A percentile compares a stretch with the other conserved stretches of the same genome.
Conservation (phyloP, 2,113 vertebrate species). For the Vimba vimba region DNA sequence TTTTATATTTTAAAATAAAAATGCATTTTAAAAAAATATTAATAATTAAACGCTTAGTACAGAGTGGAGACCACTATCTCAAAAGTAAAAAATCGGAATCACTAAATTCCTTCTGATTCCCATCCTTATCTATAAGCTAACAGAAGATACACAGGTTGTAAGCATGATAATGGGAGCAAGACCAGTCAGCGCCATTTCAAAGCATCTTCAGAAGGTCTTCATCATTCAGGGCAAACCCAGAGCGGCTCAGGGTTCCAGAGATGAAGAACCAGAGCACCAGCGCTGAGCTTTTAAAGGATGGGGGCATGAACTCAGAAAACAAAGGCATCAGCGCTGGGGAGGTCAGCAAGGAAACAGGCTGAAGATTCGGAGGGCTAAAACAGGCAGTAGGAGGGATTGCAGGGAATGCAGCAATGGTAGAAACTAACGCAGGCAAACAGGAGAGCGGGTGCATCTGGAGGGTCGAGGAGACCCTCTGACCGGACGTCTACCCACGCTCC, state of each 20-base stretch:
- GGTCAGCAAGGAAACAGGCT: conserved; percentile 40
- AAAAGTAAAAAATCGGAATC: neutral
- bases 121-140: neutral
- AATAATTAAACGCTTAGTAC: neutral
- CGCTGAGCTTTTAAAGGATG: conserved; percentile 10
- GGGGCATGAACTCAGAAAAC: conserved; percentile 33
- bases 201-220: conserved; percentile 17
- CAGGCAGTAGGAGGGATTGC: conserved; percentile 40
- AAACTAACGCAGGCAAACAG: conserved; percentile 44
- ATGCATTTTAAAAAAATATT: no score
- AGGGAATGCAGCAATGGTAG: conserved; percentile 40
- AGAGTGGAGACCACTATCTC: neutral
- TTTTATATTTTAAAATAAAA: no score
- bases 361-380: conserved; percentile 37
- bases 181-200: conserved; percentile 9
- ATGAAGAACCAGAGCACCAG: conserved; percentile 40
- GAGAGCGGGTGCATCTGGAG: conserved; percentile 43
- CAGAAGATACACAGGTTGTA: neutral
- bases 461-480: conserved; percentile 41
- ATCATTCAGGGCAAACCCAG: conserved; percentile 29
- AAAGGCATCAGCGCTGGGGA: conserved; percentile 32
- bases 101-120: neutral
- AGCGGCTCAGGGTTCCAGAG: conserved; percentile 29
- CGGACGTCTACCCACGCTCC: conserved; percentile 55
- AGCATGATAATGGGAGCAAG: conserved; percentile 12